A percentile compares a stretch with the other conserved stretches of the same genome.
Evolutionary conservation across 2,888 invertebrate genomes (phyloP).

Genomic region (Orchestes rusci): DNA sequence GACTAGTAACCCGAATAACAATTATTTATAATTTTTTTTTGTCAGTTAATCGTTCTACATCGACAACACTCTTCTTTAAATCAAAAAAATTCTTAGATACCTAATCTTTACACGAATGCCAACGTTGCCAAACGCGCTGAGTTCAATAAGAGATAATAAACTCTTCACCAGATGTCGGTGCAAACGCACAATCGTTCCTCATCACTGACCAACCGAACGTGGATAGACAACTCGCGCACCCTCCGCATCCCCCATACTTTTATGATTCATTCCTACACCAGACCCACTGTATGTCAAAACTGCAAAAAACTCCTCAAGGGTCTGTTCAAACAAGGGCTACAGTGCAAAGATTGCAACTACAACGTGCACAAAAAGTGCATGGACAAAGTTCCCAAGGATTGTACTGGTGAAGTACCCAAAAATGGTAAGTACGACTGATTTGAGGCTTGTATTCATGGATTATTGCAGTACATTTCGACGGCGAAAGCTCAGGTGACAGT

Average conservation of each 20-base stretch:
- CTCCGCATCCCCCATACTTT: constrained; percentile 91
- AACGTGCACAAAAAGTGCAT: constrained; percentile 94
- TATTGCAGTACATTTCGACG: too few relatives aligned
- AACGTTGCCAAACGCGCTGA: too few relatives aligned
- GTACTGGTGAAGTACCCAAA: constrained; percentile 68
- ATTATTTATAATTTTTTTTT: constrained; percentile 4
- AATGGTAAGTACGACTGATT: constrained; percentile 42
- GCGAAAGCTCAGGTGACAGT: constrained; percentile 29
- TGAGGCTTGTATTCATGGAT: too few relatives aligned
- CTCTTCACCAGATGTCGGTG: too few relatives aligned
- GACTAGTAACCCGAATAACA: too few relatives aligned
- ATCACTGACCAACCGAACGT: constrained; percentile 59
- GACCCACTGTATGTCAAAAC: constrained; percentile 92
- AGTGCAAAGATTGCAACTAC: constrained; percentile 95
- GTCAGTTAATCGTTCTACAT: background rate
- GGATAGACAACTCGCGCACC: constrained; percentile 57
- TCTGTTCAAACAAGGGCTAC: constrained; percentile 92
- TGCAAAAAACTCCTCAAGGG: constrained; percentile 95
- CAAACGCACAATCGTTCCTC: constrained; percentile 62
- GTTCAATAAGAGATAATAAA: too few relatives aligned
- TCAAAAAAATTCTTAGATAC: background rate
- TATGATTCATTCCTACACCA: constrained; percentile 91
- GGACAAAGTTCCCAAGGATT: constrained; percentile 84
- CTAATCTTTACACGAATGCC: constrained; percentile 7
- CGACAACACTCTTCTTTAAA: background rate